Base-by-base conservation (phyloP, 53 echinoderm and acorn worm species). In the Stichopus horrens region DNA sequence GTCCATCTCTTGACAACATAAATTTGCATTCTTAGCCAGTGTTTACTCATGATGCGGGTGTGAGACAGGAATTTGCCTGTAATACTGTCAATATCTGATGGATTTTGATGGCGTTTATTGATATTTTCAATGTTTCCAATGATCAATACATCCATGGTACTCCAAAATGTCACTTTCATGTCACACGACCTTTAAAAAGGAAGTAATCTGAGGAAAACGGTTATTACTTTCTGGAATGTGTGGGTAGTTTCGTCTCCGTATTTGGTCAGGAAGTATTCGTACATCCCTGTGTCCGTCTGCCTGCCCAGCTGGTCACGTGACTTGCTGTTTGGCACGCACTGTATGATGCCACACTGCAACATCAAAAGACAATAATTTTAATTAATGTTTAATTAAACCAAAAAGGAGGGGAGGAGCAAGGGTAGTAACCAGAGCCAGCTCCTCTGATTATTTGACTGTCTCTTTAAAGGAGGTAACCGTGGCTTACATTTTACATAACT, bases 261-360 rank as follows among this genome's bases (percentile, higher is more conserved):
- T 82, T 92, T 96, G 73, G 91, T 95, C 7, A 93, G 90, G 88
- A 96, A 96, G 92, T 96, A 96, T 74, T 96, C 96, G 75, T 95
- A 95, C 95, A 96, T 93, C 74, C 95, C 96, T 21, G 92, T 94
- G 79, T 96, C 96, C 4, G 96, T 96, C 91, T 96, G 96, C 55
- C 93, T 67, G 55, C 96, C 96, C 7, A 96, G 95, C 90, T 96
- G 96, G 74, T 96, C 96, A 57, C 96, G 91, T 53, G 96, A 96
- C 83, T 96, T 96, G 58, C 92, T 93, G 90, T 96, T 93, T 14
- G 96, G 96, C 0, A 96, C 96, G 86, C 96, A 96, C 89, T 96
- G 94, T 76, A 96, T 96, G 0, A 96, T 93, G 5, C 96, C 96
- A 90, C 95, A 94, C 96, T 96, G 71, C 79, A 16, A 57, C 37